Evolutionary conservation across 1,140 invertebrate species (phyloP), one percentile per base, ranked within the genome.

Genomic region (Callitettix versicolor): DNA sequence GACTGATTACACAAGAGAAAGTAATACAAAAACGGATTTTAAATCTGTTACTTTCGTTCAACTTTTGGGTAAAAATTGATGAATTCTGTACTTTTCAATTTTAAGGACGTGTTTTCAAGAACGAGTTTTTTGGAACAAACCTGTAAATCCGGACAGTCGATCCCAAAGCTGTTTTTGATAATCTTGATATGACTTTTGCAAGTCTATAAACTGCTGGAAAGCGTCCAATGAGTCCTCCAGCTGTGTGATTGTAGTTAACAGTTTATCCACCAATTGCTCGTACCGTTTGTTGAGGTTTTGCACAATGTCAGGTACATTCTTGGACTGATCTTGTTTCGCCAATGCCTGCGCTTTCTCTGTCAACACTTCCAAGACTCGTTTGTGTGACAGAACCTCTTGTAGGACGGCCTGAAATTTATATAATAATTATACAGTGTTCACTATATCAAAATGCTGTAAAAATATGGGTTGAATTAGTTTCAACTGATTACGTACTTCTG

Each of bases 311-410:
- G 26, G 26, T 30, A 30, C 26, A 9, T 30, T 30, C 26, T 30
- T 30, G 24, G 77, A 75, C 66, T 84, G 67, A 14, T 78, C 77
- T 38, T 76, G 79, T 69, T 73, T 76, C 62, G 68, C 74, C 54
- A 88, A 65, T 44, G 73, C 77, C 62, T 86, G 81, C 0, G 88
- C 88, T 72, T 93, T 95, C 66, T 95, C 91, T 5, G 85, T 84
- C 1, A 94, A 79, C 56, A 84, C 83, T 71, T 95, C 93, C 43
- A 97, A 82, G 21, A 92, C 80, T 56, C 91, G 75, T 67, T 93
- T 94, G 64, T 96, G 88, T 0, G 88, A 86, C 18, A 83, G 71
- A 14, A 94, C 91, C 72, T 97, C 94, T 75, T 95, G 91, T 22
- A 90, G 76, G 38, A 83, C 73, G 1, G 84, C 83, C 79, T 82